phyloP scores from a whole-genome alignment of 2,113 vertebrate genomes.

The Microtus pennsylvanicus region DNA sequence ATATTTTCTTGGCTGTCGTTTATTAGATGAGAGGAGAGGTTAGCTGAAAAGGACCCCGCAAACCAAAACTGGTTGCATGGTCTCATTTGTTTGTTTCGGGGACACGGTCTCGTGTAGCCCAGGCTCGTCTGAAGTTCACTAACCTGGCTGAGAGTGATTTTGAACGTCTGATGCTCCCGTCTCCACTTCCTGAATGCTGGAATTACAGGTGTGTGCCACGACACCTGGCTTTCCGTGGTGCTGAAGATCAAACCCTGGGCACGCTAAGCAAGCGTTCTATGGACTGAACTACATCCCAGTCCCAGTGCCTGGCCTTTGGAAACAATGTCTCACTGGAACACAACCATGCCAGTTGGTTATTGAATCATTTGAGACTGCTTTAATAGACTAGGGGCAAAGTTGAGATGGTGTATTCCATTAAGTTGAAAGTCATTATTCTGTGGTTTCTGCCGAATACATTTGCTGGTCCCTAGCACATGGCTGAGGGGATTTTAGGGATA shows the following conservation, averaged over 20 bases:
- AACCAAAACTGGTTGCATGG: background rate
- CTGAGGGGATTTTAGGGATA: background rate
- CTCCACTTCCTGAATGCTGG: background rate
- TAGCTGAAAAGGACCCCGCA: background rate
- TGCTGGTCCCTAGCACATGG: background rate
- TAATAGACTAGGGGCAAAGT: background rate
- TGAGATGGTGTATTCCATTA: background rate
- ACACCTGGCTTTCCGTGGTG: background rate
- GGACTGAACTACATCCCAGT: background rate
- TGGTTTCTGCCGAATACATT: background rate
- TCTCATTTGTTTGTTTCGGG: background rate
- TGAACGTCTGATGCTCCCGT: background rate
- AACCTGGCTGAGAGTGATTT: background rate
- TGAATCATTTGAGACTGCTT: background rate
- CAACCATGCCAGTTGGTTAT: background rate
- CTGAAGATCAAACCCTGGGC: background rate
- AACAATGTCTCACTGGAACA: constrained; percentile 32
- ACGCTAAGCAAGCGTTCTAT: background rate
- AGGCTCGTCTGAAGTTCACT: background rate
- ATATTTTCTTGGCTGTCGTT: background rate
- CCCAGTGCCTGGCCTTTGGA: background rate
- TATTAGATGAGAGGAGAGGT: background rate
- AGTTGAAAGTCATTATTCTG: background rate
- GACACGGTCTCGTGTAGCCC: background rate
- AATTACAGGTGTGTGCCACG: background rate